A percentile compares a stretch with the other conserved stretches of the same genome.
Evolutionary conservation across 2,888 invertebrate species (phyloP).

Genomic region (Caenorhabditis becei): DNA sequence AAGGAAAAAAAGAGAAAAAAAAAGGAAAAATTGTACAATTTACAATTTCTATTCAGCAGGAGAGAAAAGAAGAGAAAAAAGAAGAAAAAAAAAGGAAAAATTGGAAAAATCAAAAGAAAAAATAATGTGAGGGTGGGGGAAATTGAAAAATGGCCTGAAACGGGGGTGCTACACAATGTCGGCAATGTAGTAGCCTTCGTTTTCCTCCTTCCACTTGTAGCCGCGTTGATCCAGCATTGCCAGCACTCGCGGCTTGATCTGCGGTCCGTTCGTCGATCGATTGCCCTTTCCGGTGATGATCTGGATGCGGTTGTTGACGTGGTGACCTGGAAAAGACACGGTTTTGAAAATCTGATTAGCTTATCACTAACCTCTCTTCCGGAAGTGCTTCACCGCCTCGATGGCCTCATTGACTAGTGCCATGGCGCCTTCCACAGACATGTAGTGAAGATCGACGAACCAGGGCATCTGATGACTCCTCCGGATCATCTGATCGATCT

Average conservation of each 20-base stretch:
- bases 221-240: background rate
- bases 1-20: background rate
- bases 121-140: too few species aligned
- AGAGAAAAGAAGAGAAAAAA: background rate
- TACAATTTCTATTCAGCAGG: background rate
- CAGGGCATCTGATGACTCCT: slow-evolving; percentile 24
- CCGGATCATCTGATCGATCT: slow-evolving; percentile 6
- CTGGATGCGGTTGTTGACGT: background rate
- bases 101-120: too few species aligned
- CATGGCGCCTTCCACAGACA: slow-evolving; percentile 37
- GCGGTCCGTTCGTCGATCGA: slow-evolving; percentile 26
- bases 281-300: slow-evolving; percentile 38
- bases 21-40: background rate
- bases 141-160: too few species aligned
- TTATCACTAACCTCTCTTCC: slow-evolving; percentile 13
- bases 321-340: slow-evolving; percentile 5
- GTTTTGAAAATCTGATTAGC: background rate
- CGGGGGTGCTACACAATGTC: background rate
- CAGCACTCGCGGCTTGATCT: slow-evolving; percentile 32
- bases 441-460: slow-evolving; percentile 41
- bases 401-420: slow-evolving; percentile 24
- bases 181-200: slow-evolving; percentile 29
- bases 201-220: background rate
- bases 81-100: too few species aligned
- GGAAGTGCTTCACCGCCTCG: slow-evolving; percentile 16